Conservation (phyloP, 2,113 vertebrate species). For the Daboia siamensis region DNA sequence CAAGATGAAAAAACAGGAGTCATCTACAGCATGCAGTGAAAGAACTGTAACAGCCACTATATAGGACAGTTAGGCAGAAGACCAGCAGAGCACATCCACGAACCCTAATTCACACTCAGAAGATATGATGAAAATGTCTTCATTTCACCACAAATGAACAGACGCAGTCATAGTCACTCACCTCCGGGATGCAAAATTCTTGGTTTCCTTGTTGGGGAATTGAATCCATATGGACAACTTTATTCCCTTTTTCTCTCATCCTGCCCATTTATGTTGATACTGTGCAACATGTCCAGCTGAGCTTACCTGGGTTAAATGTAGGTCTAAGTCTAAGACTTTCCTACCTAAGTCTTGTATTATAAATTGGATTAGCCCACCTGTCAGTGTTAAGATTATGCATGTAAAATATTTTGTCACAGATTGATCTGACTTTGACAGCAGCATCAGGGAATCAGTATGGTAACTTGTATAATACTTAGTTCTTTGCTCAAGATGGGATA, state of each 20-base stretch:
- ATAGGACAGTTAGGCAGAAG: background rate
- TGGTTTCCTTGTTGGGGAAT: background rate
- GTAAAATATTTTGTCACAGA: background rate
- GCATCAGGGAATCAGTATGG: background rate
- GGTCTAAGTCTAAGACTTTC: background rate
- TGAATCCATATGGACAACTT: background rate
- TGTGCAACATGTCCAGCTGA: background rate
- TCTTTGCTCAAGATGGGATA: background rate
- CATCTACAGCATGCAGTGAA: background rate
- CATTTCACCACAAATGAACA: background rate
- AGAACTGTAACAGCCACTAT: background rate
- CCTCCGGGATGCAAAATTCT: background rate
- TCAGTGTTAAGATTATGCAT: background rate
- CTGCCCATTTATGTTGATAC: background rate
- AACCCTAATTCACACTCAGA: background rate
- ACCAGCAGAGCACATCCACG: background rate
- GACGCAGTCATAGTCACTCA: background rate
- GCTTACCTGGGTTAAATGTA: background rate
- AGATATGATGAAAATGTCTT: background rate
- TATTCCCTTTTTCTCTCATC: background rate
- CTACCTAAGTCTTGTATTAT: background rate
- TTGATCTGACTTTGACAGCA: background rate
- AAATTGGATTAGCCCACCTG: background rate
- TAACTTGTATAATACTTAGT: background rate
- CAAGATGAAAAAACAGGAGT: background rate